Evolutionary conservation across 2,888 invertebrate genomes (phyloP), one percentile per base, ranked within the genome.

Genomic region (Ferrisia virgata): DNA sequence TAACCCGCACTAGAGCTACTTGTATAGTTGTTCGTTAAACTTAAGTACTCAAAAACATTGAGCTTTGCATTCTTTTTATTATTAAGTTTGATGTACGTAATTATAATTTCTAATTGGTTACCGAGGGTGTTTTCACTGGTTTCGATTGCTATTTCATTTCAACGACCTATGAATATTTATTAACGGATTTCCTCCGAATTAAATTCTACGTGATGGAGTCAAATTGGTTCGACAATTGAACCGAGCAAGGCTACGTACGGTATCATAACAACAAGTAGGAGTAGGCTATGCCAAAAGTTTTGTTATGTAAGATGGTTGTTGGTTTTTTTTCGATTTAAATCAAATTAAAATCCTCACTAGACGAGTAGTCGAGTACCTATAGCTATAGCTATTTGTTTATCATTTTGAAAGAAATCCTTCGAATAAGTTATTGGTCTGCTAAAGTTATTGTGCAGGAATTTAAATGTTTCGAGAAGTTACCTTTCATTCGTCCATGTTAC

Each of bases 21-120:
- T n/a, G n/a, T n/a, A n/a, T n/a, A n/a, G n/a, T n/a, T n/a, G n/a
- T n/a, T n/a, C n/a, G n/a, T n/a, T n/a, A n/a, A n/a, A n/a, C n/a
- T n/a, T n/a, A n/a, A n/a, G n/a, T n/a, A 40, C 40, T 22, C 2
- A 11, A 53, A 64, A 64, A 64, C 5, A 13, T 6, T 13, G 3
- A 25, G 28, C 28, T 64, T 28, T 64, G 13, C 64, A 28, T 15
- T 28, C 28, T 64, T 28, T 25, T 13, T 9, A 53, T 22, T 47
- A 47, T 47, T 4, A 53, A 53, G 53, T 22, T 2, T 1, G 53
- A 53, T 53, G 11, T 4, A 15, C 6, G 53, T 28, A 76, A 76
- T 76, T 76, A 76, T 76, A 76, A 76, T 76, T 76, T 76, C 36
- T 76, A 76, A 76, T 76, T 76, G 72, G 64, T 64, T 64, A 64